phyloP scores from a whole-genome alignment of 2,888 invertebrate species.

The Augochlorella aurata region DNA sequence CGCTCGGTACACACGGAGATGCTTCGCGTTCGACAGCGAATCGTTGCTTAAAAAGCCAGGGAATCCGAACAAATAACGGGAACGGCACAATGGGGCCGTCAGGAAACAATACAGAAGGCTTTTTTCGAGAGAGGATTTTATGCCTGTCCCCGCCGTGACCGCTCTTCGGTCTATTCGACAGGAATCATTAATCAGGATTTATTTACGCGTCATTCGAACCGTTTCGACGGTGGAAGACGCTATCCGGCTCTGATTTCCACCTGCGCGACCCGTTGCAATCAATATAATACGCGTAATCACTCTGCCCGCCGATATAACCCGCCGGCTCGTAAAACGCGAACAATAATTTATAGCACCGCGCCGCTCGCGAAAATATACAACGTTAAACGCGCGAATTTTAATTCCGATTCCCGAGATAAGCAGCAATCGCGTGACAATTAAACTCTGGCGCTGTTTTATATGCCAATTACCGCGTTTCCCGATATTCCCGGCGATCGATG shows the following conservation, averaged over 20 bases:
- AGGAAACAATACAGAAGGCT: slow-evolving; percentile 59
- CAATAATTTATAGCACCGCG: neutral
- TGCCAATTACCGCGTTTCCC: neutral
- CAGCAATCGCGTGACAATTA: neutral
- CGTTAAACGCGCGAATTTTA: neutral
- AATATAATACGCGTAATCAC: neutral
- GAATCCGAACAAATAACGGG: slow-evolving; percentile 52
- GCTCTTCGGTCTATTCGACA: neutral
- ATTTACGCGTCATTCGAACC: neutral
- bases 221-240: neutral
- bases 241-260: neutral
- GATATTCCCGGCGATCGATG: neutral
- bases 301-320: neutral
- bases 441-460: neutral
- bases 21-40: slow-evolving; percentile 40
- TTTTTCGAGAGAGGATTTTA: slow-evolving; percentile 57
- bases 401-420: neutral
- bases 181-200: neutral
- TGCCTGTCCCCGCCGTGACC: slow-evolving; percentile 14
- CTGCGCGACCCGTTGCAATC: neutral
- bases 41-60: slow-evolving; percentile 55
- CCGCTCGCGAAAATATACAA: neutral
- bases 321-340: neutral
- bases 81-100: slow-evolving; percentile 56
- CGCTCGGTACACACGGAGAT: slow-evolving; percentile 43